Conservation (phyloP, 2,113 vertebrate species). For the Emberiza fucata region DNA sequence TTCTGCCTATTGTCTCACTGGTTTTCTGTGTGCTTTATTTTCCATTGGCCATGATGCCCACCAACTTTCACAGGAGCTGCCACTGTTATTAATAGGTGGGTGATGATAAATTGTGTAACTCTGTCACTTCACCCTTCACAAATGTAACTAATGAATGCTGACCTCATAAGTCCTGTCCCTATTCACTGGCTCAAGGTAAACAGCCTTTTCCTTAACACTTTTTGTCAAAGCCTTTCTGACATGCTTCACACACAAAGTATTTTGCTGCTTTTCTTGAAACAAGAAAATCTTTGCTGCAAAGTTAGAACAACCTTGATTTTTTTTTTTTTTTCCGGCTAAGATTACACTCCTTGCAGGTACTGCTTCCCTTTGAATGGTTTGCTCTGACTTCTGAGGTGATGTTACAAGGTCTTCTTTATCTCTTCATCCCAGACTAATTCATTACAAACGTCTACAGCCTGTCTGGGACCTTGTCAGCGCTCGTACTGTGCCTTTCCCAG, state of each 20-base stretch:
- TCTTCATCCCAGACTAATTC: background rate
- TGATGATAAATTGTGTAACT: background rate
- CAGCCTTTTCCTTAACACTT: background rate
- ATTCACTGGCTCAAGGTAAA: background rate
- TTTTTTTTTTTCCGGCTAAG: background rate
- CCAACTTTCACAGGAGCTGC: background rate
- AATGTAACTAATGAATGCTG: background rate
- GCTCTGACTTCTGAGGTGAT: background rate
- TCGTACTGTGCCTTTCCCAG: background rate
- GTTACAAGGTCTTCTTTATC: background rate
- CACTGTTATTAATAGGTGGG: background rate
- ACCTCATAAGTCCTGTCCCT: background rate
- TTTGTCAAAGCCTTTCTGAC: background rate
- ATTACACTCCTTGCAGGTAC: background rate
- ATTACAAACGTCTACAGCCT: background rate
- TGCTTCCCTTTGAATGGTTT: background rate
- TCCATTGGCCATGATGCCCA: accelerated
- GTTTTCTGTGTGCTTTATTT: background rate
- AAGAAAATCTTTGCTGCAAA: background rate
- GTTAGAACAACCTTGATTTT: background rate
- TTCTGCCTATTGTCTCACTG: background rate
- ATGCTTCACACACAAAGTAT: background rate
- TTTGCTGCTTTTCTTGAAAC: background rate
- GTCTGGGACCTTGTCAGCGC: background rate
- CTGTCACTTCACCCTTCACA: background rate